Base-by-base conservation (phyloP, 1,140 invertebrate genomes). In the Radopholus similis region DNA sequence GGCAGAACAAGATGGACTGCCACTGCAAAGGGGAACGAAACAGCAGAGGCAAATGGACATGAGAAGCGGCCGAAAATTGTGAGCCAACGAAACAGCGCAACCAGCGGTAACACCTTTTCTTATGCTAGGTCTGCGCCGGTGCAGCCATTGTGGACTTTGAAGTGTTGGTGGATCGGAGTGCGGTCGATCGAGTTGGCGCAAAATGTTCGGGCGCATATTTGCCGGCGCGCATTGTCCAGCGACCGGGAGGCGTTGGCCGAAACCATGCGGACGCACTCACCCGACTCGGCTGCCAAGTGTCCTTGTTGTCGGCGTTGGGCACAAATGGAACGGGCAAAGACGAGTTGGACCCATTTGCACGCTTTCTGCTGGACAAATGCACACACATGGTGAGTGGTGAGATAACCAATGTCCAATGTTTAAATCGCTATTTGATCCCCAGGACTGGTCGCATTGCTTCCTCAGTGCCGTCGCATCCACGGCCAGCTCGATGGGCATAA, bases 191-290 rank as follows among this genome's bases (percentile, higher is more conserved):
- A 88, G 74, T 89, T 37, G 88, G 92, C 81, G 90, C n/a, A n/a
- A n/a, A n/a, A n/a, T n/a, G n/a, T n/a, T n/a, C n/a, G n/a, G n/a
- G 91, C 3, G 86, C 89, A 68, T 92, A 90, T n/a, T 88, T 91
- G 74, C 77, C 80, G 1, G 88, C 89, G 9, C 82, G 83, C 60
- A 87, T 88, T 26, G 28, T 53, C 37, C 54, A 87, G 64, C 86
- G 86, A 42, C 88, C 87, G 13, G 93, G 93, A 2, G 93, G 93
- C 11, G 94, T 97, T 0, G 93, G 88, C 0, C 86, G 92, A 35
- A 97, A 96, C 78, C 86, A 95, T n/a, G 90, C 90, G 0, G 91
- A 93, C 71, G 89, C 90, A 49, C 83, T 96, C 8, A 86, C 86
- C 57, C 88, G 89, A 72, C 85, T 95, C 4, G 88, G 88, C 21